A percentile compares a stretch with the other conserved stretches of the same genome.
Conservation (phyloP, 2,797 vertebrate genomes). For the Melanotaenia trifasciata region DNA sequence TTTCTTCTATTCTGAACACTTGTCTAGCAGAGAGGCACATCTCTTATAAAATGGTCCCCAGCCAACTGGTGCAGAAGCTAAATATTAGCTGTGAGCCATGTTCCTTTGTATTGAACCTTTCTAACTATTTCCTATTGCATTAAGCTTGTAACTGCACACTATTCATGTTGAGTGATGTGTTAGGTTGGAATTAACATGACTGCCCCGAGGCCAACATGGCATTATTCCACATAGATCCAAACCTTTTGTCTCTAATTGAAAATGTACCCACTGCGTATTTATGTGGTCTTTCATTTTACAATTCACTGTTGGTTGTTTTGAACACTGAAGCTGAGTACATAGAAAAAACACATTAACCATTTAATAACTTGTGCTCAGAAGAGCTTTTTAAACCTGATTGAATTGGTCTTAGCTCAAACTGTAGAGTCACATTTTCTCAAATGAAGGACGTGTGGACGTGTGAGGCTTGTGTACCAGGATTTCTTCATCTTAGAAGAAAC, state of each 20-base stretch:
- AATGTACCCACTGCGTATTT: not conserved
- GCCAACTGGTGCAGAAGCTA: conserved; percentile 46
- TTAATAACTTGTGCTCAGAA: no score
- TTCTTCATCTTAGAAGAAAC: no score
- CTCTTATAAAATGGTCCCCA: not conserved
- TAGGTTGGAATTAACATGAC: not conserved
- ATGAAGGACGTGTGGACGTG: no score
- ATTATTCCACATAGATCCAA: not conserved
- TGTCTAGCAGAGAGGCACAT: not conserved
- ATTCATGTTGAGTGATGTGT: conserved; percentile 6
- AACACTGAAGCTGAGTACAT: not conserved
- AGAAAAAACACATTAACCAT: no score
- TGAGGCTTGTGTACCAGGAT: no score
- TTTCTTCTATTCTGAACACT: not conserved
- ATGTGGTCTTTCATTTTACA: no score
- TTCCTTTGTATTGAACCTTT: conserved; percentile 11
- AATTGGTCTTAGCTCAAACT: no score
- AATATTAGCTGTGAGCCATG: conserved; percentile 25
- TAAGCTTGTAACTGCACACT: conserved; percentile 5
- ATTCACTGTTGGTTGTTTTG: not conserved
- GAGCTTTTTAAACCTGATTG: no score
- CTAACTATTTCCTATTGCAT: not conserved
- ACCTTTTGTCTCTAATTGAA: not conserved
- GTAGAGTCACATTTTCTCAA: no score
- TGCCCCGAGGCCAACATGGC: not conserved